Conservation (phyloP, 2,888 invertebrate genomes). For the Rhagonycha lutea region DNA sequence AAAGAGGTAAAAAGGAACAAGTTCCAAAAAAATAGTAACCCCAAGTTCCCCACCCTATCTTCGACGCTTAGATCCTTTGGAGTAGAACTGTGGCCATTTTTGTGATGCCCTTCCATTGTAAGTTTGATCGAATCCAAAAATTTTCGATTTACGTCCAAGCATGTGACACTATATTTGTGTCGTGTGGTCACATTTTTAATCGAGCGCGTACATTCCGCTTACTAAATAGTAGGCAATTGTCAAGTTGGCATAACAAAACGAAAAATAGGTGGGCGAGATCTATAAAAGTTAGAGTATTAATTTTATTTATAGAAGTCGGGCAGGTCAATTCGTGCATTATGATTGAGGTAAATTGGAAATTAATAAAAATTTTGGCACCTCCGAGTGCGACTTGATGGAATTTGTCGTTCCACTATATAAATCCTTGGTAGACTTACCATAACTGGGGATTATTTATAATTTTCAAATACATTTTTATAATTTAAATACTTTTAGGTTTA, state of each 20-base stretch:
- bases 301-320: constrained; percentile 14
- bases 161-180: not conserved
- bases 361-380: not conserved
- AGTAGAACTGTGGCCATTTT: too few species aligned
- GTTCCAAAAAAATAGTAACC: too few species aligned
- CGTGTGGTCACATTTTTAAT: constrained; percentile 12
- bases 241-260: constrained; percentile 20
- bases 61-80: too few species aligned
- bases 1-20: too few species aligned
- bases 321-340: constrained; percentile 1
- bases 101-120: too few species aligned
- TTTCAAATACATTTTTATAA: too few species aligned
- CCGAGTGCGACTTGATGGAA: not conserved
- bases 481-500: too few species aligned
- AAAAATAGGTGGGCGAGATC: constrained; percentile 20
- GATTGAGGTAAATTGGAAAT: constrained; percentile 1
- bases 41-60: too few species aligned
- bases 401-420: not conserved
- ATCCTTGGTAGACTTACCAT: too few species aligned
- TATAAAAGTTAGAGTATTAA: constrained; percentile 19
- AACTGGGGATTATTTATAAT: too few species aligned
- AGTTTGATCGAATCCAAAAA: not conserved
- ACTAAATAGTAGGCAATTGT: constrained; percentile 18
- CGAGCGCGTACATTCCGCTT: constrained; percentile 18
- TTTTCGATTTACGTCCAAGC: not conserved